Conservation (phyloP, 2,113 vertebrate species). For the Galemys pyrenaicus region DNA sequence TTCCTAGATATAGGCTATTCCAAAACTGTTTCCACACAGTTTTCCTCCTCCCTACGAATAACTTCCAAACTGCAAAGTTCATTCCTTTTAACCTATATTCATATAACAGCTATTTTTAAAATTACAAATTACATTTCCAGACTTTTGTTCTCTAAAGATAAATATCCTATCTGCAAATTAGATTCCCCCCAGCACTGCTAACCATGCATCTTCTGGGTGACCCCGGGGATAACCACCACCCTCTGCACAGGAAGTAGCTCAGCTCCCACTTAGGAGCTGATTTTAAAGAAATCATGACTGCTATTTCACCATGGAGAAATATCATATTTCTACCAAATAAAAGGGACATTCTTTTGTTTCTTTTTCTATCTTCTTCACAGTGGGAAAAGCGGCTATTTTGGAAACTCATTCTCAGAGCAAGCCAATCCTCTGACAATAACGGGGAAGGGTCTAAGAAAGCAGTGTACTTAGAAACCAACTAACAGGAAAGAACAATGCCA, state of each 20-base stretch:
- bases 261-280: constrained; percentile 52
- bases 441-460: constrained; percentile 68
- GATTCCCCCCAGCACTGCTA: constrained; percentile 52
- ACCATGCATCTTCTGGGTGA: constrained; percentile 63
- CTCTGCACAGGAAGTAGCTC: constrained; percentile 43
- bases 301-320: constrained; percentile 62
- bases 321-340: constrained; percentile 60
- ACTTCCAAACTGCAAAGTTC: constrained; percentile 39
- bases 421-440: neutral
- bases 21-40: constrained; percentile 45
- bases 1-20: constrained; percentile 54
- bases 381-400: constrained; percentile 45
- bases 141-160: constrained; percentile 72
- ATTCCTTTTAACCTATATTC: constrained; percentile 65
- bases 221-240: constrained; percentile 55
- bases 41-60: constrained; percentile 9
- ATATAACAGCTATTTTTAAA: constrained; percentile 44
- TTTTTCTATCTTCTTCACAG: constrained; percentile 71
- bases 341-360: constrained; percentile 62
- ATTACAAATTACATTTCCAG: constrained; percentile 61
- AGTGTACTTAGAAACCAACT: constrained; percentile 41
- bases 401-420: constrained; percentile 60
- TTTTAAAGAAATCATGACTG: constrained; percentile 67
- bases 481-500: constrained; percentile 69
- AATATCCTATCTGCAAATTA: constrained; percentile 56